Evolutionary conservation across 2,888 invertebrate genomes (phyloP).

Genomic region (Drosophila imparisetae): DNA sequence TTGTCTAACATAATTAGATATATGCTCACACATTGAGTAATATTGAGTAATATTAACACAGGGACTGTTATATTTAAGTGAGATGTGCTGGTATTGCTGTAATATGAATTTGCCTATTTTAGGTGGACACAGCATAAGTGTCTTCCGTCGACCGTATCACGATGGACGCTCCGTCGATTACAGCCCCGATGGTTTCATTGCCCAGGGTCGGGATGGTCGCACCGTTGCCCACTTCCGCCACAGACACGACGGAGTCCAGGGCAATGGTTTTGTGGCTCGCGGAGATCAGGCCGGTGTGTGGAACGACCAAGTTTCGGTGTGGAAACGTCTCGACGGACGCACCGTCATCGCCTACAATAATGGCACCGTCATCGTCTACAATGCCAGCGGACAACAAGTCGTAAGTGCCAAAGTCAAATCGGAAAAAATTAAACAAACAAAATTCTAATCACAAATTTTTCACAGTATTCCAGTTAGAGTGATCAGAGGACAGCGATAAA

Average conservation of each 20-base stretch:
- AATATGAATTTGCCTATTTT: background rate
- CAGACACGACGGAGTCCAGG: constrained; percentile 55
- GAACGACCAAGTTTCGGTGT: constrained; percentile 47
- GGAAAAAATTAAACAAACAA: background rate
- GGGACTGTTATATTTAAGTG: background rate
- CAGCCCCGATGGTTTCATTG: constrained; percentile 7
- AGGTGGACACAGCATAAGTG: constrained; percentile 39
- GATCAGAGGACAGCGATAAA: background rate
- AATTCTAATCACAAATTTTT: background rate
- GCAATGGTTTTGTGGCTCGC: constrained; percentile 62
- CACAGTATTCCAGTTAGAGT: constrained; percentile 41
- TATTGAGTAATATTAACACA: background rate
- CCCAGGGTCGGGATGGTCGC: constrained; percentile 34
- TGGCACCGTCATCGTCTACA: constrained; percentile 51
- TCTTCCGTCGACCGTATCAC: constrained; percentile 29
- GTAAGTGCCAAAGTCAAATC: constrained; percentile 31
- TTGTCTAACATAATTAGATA: background rate
- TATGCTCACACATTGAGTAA: background rate
- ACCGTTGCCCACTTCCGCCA: constrained; percentile 22
- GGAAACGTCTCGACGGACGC: constrained; percentile 62
- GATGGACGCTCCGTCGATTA: constrained; percentile 38
- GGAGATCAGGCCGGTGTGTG: constrained; percentile 56
- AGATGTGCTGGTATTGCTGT: background rate
- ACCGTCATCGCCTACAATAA: constrained; percentile 44
- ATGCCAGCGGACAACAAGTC: constrained; percentile 49